Base-by-base conservation (phyloP, 1,140 invertebrate genomes). In the Drosophila equinoxialis region DNA sequence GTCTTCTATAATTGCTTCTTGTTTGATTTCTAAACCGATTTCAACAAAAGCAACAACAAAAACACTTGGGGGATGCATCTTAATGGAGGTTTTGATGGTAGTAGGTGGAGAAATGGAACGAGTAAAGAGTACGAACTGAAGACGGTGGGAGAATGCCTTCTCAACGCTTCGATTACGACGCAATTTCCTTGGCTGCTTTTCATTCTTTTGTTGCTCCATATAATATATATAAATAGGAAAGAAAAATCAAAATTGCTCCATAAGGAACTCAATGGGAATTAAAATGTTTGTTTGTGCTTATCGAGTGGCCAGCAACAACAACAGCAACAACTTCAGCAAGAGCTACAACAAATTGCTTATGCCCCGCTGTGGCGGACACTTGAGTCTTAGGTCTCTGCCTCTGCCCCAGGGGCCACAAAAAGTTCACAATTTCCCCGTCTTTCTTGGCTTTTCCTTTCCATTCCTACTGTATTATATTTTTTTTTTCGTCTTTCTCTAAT, bases 261-360 rank as follows among this genome's bases (percentile, higher is more conserved):
- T 77, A 74, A 77, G 72, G 66, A 79, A 86, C 83, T 89, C 83
- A 80, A 87, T 74, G 79, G 84, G 83, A 87, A 83, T 87, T 87
- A 80, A 83, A 87, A 87, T 87, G 83, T 86, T 87, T 82, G 79
- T 82, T 79, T 65, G 70, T 65, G 76, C 68, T 59, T 63, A 59
- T 60, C 63, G 71, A 42, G 20, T 35, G 14, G 20, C 17, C 20
- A 72, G 37, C 41, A 59, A 57, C 26, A 65, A 45, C 42, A 39
- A 60, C 26, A 78, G 71, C 55, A 72, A 64, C 57, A 74, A 55
- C 42, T 33, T 57, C 35, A 41, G 30, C 6, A 30, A 30, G 30
- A 30, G 30, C 30, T 30, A 26, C 55, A 68, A 57, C 60, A 26
- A 65, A 77, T 77, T 75, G 65, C 45, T 68, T 68, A 67, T 39